These are phyloP conservation scores for Stomorhina lunata DNA, from an alignment of 2,888 invertebrate species.

Conservation along the genomic window DNA sequence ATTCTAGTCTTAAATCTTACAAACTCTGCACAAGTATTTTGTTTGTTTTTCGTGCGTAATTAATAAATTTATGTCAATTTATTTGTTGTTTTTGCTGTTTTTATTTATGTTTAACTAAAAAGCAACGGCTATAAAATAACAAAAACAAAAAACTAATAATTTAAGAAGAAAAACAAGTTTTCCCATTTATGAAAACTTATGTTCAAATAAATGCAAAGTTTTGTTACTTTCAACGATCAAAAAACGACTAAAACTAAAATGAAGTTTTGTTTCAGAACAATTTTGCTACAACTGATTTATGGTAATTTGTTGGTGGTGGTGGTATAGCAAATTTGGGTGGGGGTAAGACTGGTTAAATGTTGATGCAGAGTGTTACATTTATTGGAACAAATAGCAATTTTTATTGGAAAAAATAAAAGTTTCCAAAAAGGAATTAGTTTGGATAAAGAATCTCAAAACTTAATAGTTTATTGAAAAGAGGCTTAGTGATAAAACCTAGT, in stretches of 20 bases:
- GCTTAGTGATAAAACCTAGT: too few species aligned
- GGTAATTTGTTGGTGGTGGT: neutral
- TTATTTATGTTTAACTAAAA: slow-evolving; percentile 16
- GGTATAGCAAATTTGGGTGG: too few species aligned
- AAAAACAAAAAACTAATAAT: neutral
- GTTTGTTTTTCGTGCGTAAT: slow-evolving; percentile 50
- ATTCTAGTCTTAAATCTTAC: too few species aligned
- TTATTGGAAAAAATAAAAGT: too few species aligned
- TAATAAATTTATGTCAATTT: slow-evolving; percentile 62
- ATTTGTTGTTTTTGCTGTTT: too few species aligned
- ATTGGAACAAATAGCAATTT: too few species aligned
- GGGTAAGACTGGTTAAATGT: too few species aligned
- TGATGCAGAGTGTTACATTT: too few species aligned
- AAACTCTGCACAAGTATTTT: slow-evolving; percentile 21
- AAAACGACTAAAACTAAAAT: slow-evolving; percentile 36
- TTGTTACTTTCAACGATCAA: slow-evolving; percentile 55
- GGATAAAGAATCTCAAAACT: too few species aligned
- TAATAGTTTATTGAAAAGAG: too few species aligned
- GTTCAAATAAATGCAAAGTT: slow-evolving; percentile 59
- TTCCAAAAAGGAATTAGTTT: too few species aligned
- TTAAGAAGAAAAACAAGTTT: slow-evolving; percentile 55
- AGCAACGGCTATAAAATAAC: slow-evolving; percentile 20
- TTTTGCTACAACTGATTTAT: slow-evolving; percentile 42
- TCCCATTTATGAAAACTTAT: slow-evolving; percentile 56
- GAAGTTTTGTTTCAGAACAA: slow-evolving; percentile 2